Evolutionary conservation across 1,140 invertebrate genomes (phyloP).

Genomic region (Tetragnatha versicolor): DNA sequence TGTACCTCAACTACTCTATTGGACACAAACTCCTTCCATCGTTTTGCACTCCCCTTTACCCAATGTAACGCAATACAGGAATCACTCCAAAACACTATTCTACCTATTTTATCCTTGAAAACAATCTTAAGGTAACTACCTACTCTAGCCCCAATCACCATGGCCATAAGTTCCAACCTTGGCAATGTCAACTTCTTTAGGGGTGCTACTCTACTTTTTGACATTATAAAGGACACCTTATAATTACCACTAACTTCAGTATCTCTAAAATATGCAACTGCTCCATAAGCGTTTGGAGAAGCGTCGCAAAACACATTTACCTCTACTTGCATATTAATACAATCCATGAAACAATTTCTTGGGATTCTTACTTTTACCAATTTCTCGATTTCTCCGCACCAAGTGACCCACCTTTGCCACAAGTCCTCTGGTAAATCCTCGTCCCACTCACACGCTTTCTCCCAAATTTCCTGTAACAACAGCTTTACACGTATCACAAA

Average conservation of each 20-base stretch:
- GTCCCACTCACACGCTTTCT: too few species aligned
- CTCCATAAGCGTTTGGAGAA: neutral
- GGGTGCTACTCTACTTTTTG: neutral
- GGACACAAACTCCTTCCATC: neutral
- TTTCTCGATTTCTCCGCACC: neutral
- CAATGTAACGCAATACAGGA: neutral
- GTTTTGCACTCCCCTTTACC: neutral
- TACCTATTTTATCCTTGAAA: neutral
- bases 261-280: neutral
- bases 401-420: neutral
- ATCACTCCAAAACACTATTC: neutral
- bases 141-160: neutral
- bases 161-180: neutral
- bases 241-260: neutral
- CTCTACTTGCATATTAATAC: neutral
- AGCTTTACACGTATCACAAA: too few species aligned
- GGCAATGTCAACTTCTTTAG: slow-evolving; percentile 1
- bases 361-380: neutral
- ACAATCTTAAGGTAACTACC: neutral
- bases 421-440: too few species aligned
- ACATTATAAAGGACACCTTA: neutral
- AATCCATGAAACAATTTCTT: neutral
- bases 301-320: neutral
- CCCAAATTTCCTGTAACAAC: too few species aligned
- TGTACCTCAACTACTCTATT: neutral